phyloP scores from a whole-genome alignment of 2,888 invertebrate genomes.

The Octonoba sinensis region DNA sequence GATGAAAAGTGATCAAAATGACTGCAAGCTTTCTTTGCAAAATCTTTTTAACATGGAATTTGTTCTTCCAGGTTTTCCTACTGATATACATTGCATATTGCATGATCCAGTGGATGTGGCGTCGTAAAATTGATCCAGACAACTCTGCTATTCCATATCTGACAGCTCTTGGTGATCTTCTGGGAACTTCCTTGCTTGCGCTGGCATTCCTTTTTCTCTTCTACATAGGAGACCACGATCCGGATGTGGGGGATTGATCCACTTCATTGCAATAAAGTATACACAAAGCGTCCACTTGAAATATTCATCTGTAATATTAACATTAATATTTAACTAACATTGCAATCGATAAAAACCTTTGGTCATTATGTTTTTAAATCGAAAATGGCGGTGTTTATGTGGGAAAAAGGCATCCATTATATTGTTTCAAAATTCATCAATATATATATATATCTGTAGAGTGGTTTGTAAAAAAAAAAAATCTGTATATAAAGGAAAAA shows the following conservation, averaged over 20 bases:
- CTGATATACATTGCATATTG: conserved; percentile 87
- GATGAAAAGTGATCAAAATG: no score
- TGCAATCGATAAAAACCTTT: background rate
- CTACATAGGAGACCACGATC: conserved; percentile 59
- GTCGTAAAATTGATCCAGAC: conserved; percentile 89
- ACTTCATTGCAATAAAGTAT: background rate
- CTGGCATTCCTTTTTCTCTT: conserved; percentile 76
- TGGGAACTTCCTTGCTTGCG: conserved; percentile 85
- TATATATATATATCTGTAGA: background rate
- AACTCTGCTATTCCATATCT: conserved; percentile 94
- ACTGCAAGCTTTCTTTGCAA: no score
- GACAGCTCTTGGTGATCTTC: conserved; percentile 91
- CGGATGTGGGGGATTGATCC: conserved; percentile 28
- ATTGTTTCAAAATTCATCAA: no score
- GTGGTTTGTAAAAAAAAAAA: background rate
- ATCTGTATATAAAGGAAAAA: conserved; percentile 13
- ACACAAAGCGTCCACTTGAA: background rate
- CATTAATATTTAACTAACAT: conserved; percentile 13
- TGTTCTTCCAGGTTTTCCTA: conserved; percentile 79
- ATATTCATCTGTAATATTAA: conserved; percentile 50
- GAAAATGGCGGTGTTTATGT: no score
- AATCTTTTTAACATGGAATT: no score
- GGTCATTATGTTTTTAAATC: conserved; percentile 9
- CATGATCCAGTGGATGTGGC: conserved; percentile 91
- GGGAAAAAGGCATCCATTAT: no score